phyloP scores from a whole-genome alignment of 2,113 vertebrate species.

The Brienomyrus brachyistius region DNA sequence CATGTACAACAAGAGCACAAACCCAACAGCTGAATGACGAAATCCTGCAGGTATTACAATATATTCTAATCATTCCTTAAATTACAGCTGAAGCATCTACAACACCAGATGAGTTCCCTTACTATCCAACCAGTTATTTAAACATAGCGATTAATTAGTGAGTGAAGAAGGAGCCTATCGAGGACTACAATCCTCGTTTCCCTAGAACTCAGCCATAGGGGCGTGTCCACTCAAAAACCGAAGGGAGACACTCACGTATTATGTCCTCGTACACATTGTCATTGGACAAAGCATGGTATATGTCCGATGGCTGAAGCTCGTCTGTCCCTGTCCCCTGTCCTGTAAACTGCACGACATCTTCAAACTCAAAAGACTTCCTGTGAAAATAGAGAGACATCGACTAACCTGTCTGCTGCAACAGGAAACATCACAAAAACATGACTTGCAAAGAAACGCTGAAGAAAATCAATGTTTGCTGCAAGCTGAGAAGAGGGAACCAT shows the following conservation, averaged over 20 bases:
- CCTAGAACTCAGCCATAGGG: not conserved
- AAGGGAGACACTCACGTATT: constrained; percentile 69
- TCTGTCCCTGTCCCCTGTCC: constrained; percentile 49
- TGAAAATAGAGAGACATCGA: constrained; percentile 29
- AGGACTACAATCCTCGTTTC: not conserved
- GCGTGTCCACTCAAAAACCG: not conserved
- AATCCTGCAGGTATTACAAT: not conserved
- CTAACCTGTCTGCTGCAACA: not conserved
- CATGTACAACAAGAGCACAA: not conserved
- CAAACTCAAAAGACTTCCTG: constrained; percentile 98
- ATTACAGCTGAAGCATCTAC: not conserved
- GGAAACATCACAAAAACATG: not conserved
- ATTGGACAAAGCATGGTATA: constrained; percentile 79
- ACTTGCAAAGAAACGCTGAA: not conserved
- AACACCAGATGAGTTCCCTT: not conserved
- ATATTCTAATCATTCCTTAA: not conserved
- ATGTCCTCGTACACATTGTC: constrained; percentile 97
- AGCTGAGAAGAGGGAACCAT: not conserved
- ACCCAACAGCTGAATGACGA: not conserved
- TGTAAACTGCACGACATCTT: constrained; percentile 77
- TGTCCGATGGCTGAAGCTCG: constrained; percentile 53
- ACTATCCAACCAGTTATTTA: not conserved
- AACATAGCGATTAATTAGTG: not conserved
- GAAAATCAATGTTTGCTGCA: not conserved
- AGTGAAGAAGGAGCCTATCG: not conserved